phyloP scores from a whole-genome alignment of 2,113 vertebrate species.

The Ancistrus triradiatus region DNA sequence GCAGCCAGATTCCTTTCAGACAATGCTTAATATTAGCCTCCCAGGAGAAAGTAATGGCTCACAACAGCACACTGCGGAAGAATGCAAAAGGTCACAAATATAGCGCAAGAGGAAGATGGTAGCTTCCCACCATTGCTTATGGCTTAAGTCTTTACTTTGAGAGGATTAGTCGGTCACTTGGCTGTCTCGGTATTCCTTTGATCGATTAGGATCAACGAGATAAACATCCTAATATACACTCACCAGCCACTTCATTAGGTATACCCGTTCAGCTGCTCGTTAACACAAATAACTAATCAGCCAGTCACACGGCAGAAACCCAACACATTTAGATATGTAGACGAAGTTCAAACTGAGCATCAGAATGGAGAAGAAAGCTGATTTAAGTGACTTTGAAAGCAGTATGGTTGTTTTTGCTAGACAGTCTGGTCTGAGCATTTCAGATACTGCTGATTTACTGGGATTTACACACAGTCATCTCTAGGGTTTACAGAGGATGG shows the following conservation, averaged over 20 bases:
- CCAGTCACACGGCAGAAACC: too few relatives aligned
- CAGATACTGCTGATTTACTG: too few relatives aligned
- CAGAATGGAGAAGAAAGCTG: too few relatives aligned
- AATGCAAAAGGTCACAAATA: slow-evolving; percentile 21
- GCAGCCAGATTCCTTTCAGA: slow-evolving; percentile 15
- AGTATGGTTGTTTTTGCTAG: too few relatives aligned
- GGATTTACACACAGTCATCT: too few relatives aligned
- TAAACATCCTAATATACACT: slow-evolving; percentile 9
- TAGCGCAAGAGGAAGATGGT: slow-evolving; percentile 15
- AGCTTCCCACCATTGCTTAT: slow-evolving; percentile 14
- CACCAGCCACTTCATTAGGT: too few relatives aligned
- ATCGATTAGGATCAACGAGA: slow-evolving; percentile 25
- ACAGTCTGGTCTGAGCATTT: too few relatives aligned
- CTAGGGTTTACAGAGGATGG: too few relatives aligned
- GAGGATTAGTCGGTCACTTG: slow-evolving; percentile 21
- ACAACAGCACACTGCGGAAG: slow-evolving; percentile 5
- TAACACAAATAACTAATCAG: background rate
- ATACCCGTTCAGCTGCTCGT: too few relatives aligned
- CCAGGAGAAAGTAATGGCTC: slow-evolving; percentile 1
- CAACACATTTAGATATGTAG: too few relatives aligned
- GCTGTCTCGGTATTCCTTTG: background rate
- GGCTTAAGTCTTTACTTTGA: slow-evolving; percentile 30
- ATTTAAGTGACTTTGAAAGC: too few relatives aligned
- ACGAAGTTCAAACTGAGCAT: too few relatives aligned
- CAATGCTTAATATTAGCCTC: slow-evolving; percentile 26